phyloP scores from a whole-genome alignment of 2,888 invertebrate genomes.

The Xestia c-nigrum region DNA sequence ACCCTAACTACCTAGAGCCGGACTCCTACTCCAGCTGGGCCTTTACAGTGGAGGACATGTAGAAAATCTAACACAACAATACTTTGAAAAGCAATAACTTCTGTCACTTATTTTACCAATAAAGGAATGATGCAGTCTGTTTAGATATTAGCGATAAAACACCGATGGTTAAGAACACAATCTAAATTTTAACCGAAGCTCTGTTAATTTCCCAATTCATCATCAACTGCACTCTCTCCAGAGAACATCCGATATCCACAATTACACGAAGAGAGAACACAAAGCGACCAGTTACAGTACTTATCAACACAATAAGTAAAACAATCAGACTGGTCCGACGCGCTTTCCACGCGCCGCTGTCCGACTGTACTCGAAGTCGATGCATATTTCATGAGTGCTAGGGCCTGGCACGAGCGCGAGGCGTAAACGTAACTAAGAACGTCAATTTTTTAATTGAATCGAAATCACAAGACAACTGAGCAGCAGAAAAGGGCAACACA shows the following conservation, averaged over 20 bases:
- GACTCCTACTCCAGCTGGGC: too few species aligned
- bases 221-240: neutral
- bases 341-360: slow-evolving; percentile 43
- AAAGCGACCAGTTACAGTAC: slow-evolving; percentile 11
- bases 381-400: slow-evolving; percentile 49
- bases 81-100: neutral
- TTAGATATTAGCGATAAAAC: too few species aligned
- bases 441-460: too few species aligned
- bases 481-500: too few species aligned
- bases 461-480: too few species aligned
- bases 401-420: neutral
- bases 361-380: neutral
- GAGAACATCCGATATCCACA: neutral
- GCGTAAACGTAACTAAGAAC: neutral
- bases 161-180: too few species aligned
- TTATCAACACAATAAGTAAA: slow-evolving; percentile 45
- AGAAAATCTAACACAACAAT: neutral
- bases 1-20: neutral
- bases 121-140: neutral
- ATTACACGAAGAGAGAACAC: neutral
- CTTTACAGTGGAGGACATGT: rapidly evolving
- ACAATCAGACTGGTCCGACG: slow-evolving; percentile 38
- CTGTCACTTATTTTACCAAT: neutral
- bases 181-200: too few species aligned
- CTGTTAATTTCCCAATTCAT: neutral